phyloP scores from a whole-genome alignment of 2,797 vertebrate species.

The Tragelaphus oryx region DNA sequence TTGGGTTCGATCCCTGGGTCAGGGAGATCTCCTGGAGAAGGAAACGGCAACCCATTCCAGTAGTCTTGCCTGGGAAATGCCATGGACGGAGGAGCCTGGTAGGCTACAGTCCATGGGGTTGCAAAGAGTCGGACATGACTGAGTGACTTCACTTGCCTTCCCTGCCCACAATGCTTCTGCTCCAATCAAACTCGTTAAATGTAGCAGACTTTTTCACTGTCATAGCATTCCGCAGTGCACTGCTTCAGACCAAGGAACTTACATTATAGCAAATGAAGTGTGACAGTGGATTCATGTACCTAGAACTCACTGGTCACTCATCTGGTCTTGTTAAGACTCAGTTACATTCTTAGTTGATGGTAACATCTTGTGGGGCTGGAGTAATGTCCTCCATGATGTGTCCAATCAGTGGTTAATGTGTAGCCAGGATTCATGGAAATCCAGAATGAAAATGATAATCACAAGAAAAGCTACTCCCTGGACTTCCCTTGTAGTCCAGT shows the following conservation, averaged over 20 bases:
- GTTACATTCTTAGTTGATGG: neutral
- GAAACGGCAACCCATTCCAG: neutral
- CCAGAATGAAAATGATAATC: neutral
- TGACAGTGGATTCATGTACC: neutral
- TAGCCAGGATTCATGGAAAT: neutral
- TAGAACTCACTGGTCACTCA: neutral
- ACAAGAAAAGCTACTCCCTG: neutral
- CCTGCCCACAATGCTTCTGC: neutral
- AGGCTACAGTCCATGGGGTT: neutral
- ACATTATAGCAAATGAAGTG: neutral
- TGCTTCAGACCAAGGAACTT: neutral
- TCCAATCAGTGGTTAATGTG: neutral
- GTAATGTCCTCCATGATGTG: neutral
- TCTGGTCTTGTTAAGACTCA: neutral
- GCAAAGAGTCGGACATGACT: neutral
- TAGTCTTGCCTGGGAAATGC: neutral
- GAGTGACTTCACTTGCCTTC: neutral
- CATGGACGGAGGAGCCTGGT: neutral
- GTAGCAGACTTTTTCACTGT: neutral
- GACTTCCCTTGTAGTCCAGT: neutral
- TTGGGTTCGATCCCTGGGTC: neutral
- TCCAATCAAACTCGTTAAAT: neutral
- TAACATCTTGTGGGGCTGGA: neutral
- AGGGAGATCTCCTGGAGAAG: neutral
- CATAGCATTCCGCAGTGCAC: neutral